A percentile compares a stretch with the other conserved stretches of the same genome.
These are phyloP conservation scores for Acinonyx jubatus DNA, from an alignment of 2,113 vertebrate genomes.

Conservation along the genomic window DNA sequence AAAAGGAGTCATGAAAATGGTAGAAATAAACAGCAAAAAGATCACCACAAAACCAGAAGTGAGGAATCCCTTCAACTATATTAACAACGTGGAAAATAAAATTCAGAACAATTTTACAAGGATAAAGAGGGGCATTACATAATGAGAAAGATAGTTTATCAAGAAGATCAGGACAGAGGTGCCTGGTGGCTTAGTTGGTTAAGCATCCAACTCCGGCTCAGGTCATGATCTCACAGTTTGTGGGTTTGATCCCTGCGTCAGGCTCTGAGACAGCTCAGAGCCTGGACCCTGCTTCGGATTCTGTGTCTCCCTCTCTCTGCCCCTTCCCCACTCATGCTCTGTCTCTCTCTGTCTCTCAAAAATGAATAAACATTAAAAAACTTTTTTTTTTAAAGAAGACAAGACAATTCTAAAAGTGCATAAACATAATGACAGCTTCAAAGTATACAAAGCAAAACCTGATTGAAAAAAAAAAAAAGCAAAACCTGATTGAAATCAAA, in stretches of 20 bases:
- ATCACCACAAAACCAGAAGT: background rate
- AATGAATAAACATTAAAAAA: too few relatives aligned
- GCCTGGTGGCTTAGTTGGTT: too few relatives aligned
- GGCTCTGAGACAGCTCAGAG: too few relatives aligned
- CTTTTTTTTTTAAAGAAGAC: background rate
- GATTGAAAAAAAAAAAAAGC: background rate
- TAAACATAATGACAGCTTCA: background rate
- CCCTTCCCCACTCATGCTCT: too few relatives aligned
- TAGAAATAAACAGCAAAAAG: background rate
- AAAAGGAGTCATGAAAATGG: background rate
- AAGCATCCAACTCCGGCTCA: too few relatives aligned
- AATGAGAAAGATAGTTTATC: background rate
- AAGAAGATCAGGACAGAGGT: background rate
- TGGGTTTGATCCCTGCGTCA: too few relatives aligned
- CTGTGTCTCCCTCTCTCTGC: too few relatives aligned
- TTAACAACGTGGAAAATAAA: background rate
- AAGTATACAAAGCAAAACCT: background rate
- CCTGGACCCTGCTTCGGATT: too few relatives aligned
- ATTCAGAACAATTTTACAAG: background rate
- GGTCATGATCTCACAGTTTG: too few relatives aligned
- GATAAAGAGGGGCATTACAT: background rate
- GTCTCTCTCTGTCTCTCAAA: too few relatives aligned
- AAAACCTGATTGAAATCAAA: conserved; percentile 12
- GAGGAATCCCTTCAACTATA: background rate
- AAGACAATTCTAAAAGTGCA: background rate